phyloP scores from a whole-genome alignment of 2,113 vertebrate genomes.

The Cromileptes altivelis region DNA sequence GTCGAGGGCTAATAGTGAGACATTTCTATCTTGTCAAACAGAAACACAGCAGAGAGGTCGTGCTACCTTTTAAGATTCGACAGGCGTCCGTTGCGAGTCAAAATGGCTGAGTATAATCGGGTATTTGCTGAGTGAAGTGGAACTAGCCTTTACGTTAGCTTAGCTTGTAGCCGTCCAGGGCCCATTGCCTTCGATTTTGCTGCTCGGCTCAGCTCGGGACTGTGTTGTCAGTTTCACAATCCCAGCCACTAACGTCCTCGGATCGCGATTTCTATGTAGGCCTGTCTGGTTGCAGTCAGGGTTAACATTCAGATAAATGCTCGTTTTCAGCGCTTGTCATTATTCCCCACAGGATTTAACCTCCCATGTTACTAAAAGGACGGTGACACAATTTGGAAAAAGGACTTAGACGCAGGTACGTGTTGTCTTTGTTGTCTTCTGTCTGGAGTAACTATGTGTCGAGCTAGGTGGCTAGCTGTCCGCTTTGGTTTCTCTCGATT shows the following conservation, averaged over 20 bases:
- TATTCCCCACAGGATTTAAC: conserved; percentile 55
- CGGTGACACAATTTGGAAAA: conserved; percentile 61
- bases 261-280: conserved; percentile 55
- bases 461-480: conserved; percentile 53
- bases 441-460: conserved; percentile 53
- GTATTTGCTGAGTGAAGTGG: conserved; percentile 65
- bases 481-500: conserved; percentile 6
- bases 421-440: conserved; percentile 80
- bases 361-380: conserved; percentile 60
- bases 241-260: conserved; percentile 63
- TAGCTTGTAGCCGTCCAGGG: conserved; percentile 76
- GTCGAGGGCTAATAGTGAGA: conserved; percentile 77
- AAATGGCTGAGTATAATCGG: conserved; percentile 51
- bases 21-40: conserved; percentile 48
- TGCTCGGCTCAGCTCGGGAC: conserved; percentile 70
- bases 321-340: conserved; percentile 31
- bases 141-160: conserved; percentile 75
- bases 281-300: conserved; percentile 36
- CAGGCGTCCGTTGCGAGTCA: not conserved
- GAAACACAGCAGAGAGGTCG: conserved; percentile 4
- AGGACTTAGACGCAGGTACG: conserved; percentile 75
- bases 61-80: not conserved
- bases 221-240: conserved; percentile 82
- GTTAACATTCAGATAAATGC: conserved; percentile 3
- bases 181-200: conserved; percentile 71